Percentiles rank a stretch among this genome's conserved stretches.
phyloP scores from a whole-genome alignment of 1,140 invertebrate genomes.

The Sarcophaga bullata region DNA sequence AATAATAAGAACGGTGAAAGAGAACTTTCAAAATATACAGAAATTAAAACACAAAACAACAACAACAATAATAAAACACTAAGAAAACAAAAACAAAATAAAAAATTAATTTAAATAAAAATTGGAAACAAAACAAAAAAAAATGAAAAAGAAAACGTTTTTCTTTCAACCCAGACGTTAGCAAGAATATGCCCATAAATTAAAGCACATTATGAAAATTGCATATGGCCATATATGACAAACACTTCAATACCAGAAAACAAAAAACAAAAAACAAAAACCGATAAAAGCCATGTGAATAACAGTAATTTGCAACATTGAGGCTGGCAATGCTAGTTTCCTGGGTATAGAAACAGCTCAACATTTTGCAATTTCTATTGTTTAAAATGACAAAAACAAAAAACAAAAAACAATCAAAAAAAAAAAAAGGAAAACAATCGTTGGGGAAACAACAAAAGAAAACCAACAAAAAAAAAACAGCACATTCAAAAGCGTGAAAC shows the following conservation, averaged over 20 bases:
- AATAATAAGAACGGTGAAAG: too few relatives aligned
- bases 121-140: background rate
- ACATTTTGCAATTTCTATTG: background rate
- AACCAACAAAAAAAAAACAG: background rate
- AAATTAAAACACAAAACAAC: background rate
- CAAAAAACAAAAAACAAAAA: background rate
- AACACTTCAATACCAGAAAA: constrained; percentile 26
- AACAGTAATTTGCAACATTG: constrained; percentile 13
- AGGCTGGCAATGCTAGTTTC: background rate
- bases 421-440: background rate
- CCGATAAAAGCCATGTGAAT: too few relatives aligned
- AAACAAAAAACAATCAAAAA: background rate
- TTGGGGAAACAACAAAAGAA: background rate
- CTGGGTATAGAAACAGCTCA: background rate
- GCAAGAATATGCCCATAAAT: constrained; percentile 35
- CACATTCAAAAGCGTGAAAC: constrained; percentile 26
- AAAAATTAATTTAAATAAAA: constrained; percentile 11
- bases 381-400: background rate
- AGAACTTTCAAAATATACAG: too few relatives aligned
- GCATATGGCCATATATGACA: constrained; percentile 38
- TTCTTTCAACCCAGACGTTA: background rate
- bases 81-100: background rate
- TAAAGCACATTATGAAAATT: constrained; percentile 41
- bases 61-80: background rate
- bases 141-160: background rate